Percentiles rank a stretch among this genome's conserved stretches.
phyloP scores from a whole-genome alignment of 2,888 invertebrate genomes.

The Anorthoa munda region DNA sequence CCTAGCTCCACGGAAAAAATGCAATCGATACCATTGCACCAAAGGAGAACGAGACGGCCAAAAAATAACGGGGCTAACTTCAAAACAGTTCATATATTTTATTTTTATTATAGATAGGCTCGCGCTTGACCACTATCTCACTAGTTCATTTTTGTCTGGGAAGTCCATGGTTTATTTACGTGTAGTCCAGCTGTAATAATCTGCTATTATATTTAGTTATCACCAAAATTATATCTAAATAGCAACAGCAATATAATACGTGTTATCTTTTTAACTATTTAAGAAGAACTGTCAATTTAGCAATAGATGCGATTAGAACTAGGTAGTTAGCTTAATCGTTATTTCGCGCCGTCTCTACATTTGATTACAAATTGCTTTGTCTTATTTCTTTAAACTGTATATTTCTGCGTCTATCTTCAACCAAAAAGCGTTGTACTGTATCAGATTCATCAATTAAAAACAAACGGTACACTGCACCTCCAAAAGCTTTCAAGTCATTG shows the following conservation, averaged over 20 bases:
- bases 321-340: conserved; percentile 5
- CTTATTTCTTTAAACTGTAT: conserved; percentile 10
- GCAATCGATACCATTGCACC: conserved; percentile 32
- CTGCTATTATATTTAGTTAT: background rate
- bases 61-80: background rate
- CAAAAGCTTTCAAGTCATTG: conserved; percentile 59
- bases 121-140: too few species aligned
- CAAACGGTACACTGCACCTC: conserved; percentile 57
- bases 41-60: conserved; percentile 4
- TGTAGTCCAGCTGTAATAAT: conserved; percentile 1
- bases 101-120: too few species aligned
- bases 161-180: conserved; percentile 24
- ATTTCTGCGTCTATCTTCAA: background rate
- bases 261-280: conserved; percentile 37
- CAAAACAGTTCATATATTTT: conserved; percentile 19
- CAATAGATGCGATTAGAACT: conserved; percentile 7
- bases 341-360: conserved; percentile 37
- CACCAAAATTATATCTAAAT: conserved; percentile 24
- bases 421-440: conserved; percentile 12
- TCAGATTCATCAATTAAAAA: conserved; percentile 51
- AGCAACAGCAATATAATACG: conserved; percentile 1
- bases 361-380: conserved; percentile 19
- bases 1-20: conserved; percentile 37
- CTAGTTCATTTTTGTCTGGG: conserved; percentile 1
- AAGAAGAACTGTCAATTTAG: conserved; percentile 1